These are phyloP conservation scores for Erythrocercus mccallii DNA, from an alignment of 2,113 vertebrate genomes.

Conservation along the genomic window DNA sequence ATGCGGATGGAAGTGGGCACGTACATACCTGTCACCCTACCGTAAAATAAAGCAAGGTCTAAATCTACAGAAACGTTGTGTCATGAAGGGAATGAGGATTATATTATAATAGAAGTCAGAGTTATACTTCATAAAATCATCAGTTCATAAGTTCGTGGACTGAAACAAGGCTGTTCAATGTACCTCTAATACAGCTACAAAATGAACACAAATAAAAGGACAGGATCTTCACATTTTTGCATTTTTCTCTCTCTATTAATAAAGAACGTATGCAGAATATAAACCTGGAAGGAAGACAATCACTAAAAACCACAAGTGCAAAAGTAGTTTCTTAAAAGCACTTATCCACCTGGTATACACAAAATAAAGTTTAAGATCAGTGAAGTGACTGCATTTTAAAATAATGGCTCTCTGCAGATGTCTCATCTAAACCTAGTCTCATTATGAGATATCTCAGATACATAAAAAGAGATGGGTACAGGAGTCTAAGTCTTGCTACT, in stretches of 20 bases:
- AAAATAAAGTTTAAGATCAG: slow-evolving; percentile 22
- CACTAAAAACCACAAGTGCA: slow-evolving; percentile 3
- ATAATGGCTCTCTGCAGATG: neutral
- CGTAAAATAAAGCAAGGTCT: slow-evolving; percentile 16
- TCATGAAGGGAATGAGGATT: slow-evolving; percentile 41
- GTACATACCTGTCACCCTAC: neutral
- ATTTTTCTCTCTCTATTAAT: slow-evolving; percentile 18
- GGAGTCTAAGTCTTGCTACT: neutral
- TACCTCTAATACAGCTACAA: neutral
- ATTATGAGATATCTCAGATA: neutral
- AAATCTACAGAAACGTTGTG: slow-evolving; percentile 3
- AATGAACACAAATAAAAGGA: neutral
- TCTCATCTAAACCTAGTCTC: too few relatives aligned
- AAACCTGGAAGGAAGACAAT: neutral
- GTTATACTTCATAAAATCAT: slow-evolving; percentile 47
- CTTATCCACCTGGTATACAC: slow-evolving; percentile 1
- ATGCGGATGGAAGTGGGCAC: neutral
- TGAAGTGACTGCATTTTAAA: neutral
- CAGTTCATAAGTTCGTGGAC: slow-evolving; percentile 56
- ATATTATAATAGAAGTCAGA: slow-evolving; percentile 39
- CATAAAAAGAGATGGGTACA: neutral
- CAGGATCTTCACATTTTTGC: neutral
- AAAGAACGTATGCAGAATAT: neutral
- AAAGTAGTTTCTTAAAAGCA: neutral
- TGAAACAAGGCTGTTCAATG: slow-evolving; percentile 34